A percentile compares a stretch with the other conserved stretches of the same genome.
Conservation (phyloP, 1,140 invertebrate genomes). For the Trichonephila clavata region DNA sequence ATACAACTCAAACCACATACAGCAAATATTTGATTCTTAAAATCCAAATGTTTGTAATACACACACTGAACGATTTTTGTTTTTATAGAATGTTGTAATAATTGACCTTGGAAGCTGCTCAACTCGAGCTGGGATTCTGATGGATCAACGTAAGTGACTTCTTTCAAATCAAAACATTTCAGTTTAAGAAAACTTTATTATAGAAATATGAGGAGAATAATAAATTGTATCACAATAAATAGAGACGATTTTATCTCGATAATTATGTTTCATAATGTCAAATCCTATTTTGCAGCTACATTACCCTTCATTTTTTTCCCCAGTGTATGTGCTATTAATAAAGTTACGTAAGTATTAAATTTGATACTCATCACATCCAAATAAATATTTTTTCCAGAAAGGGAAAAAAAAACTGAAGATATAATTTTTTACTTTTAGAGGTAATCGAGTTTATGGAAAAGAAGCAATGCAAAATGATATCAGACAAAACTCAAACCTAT, state of each 20-base stretch:
- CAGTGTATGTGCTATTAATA: slow-evolving; percentile 83
- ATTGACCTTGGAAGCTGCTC: slow-evolving; percentile 85
- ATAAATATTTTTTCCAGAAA: too few relatives aligned
- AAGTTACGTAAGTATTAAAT: slow-evolving; percentile 79
- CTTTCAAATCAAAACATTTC: too few relatives aligned
- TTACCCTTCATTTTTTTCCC: slow-evolving; percentile 85
- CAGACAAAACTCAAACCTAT: slow-evolving; percentile 80
- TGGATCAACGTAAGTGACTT: slow-evolving; percentile 75
- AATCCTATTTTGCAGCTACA: slow-evolving; percentile 80
- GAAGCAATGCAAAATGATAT: slow-evolving; percentile 83
- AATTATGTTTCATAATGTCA: neutral
- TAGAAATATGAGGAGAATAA: neutral
- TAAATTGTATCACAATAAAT: too few relatives aligned
- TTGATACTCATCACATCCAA: neutral
- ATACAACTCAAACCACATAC: too few relatives aligned
- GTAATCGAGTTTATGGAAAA: slow-evolving; percentile 81
- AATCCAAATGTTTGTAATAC: neutral
- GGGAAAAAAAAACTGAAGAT: neutral
- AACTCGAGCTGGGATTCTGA: slow-evolving; percentile 84
- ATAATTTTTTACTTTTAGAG: slow-evolving; percentile 19
- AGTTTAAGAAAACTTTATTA: neutral
- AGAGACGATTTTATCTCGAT: too few relatives aligned
- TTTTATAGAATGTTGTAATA: slow-evolving; percentile 80
- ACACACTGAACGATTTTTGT: neutral
- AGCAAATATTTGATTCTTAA: too few relatives aligned